Evolutionary conservation across 2,797 vertebrate genomes (phyloP), one percentile per base, ranked within the genome.

Genomic region (Liasis olivaceus): DNA sequence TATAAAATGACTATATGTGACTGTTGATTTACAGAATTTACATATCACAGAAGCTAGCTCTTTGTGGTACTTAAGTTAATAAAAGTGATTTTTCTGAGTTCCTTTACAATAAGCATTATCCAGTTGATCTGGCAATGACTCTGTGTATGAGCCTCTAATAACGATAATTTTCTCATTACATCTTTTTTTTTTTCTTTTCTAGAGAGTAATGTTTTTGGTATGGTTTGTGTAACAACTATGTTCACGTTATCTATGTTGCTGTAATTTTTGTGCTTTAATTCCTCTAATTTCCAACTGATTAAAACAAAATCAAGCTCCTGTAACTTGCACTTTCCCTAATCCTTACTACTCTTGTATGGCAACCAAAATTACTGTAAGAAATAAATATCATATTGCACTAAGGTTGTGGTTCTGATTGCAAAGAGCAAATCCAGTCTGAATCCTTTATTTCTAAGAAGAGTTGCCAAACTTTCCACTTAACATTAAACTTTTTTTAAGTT

Each of bases 341-440:
- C 98, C 98, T 98, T 98, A 97, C 98, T 97, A 98, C 97, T 98
- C 98, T 98, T 99, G 98, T 99, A 98, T 98, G 98, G 98, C 98
- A 99, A 99, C 98, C 98, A 98, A 99, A 99, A 98, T 97, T 98
- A 98, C 98, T 99, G 98, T 98, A 98, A 99, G 98, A 99, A 99
- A 99, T 99, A 99, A 99, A 99, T 98, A 98, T 98, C 97, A 98
- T 98, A 98, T 99, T 99, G 98, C 98, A 99, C 98, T 98, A 98
- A 96, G 97, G 98, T 97, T 96, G 98, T 97, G 96, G 98, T 97
- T 97, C 97, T 98, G 97, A 97, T 97, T 98, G 95, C 96, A 96
- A 96, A 97, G 95, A 96, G 97, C 95, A 94, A 95, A 91, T 93
- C 92, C 95, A 96, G 95, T 96, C 96, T 96, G 96, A 93, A 95